Conservation (phyloP, 2,113 vertebrate species). For the Poeciliopsis turrubarensis region DNA sequence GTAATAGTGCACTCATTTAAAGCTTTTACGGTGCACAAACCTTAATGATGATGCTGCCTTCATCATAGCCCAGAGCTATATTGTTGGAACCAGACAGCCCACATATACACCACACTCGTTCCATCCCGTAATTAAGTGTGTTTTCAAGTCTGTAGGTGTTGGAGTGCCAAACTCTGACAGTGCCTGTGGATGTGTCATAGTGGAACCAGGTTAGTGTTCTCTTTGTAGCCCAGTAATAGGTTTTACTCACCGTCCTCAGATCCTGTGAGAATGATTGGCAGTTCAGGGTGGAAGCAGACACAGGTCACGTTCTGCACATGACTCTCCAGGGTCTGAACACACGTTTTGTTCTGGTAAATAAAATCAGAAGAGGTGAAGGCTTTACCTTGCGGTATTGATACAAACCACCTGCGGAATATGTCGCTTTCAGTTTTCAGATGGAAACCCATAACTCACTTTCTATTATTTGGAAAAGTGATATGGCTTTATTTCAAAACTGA, state of each 20-base stretch:
- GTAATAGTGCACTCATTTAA: too few relatives aligned
- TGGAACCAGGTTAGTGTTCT: too few relatives aligned
- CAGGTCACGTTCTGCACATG: slow-evolving; percentile 98
- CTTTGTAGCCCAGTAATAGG: not conserved
- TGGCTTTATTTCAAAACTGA: too few relatives aligned
- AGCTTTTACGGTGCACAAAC: slow-evolving; percentile 65
- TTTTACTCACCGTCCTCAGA: slow-evolving; percentile 92
- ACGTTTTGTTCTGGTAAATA: slow-evolving; percentile 91
- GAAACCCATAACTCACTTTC: too few relatives aligned
- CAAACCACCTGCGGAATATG: too few relatives aligned
- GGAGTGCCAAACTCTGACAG: slow-evolving; percentile 97
- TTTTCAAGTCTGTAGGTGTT: slow-evolving; percentile 97
- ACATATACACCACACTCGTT: slow-evolving; percentile 97
- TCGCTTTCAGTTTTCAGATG: too few relatives aligned
- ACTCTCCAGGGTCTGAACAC: slow-evolving; percentile 96
- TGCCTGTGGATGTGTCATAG: slow-evolving; percentile 78
- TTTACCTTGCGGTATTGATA: too few relatives aligned
- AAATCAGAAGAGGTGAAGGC: not conserved
- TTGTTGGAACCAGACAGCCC: slow-evolving; percentile 96
- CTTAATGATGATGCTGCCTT: slow-evolving; percentile 99
- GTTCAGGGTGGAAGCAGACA: slow-evolving; percentile 96
- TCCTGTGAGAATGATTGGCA: slow-evolving; percentile 98
- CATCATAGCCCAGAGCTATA: slow-evolving; percentile 94
- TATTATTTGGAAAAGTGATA: too few relatives aligned
- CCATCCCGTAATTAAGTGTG: slow-evolving; percentile 97